Evolutionary conservation across 1,140 invertebrate species (phyloP).

Genomic region (Bradysia coprophila): DNA sequence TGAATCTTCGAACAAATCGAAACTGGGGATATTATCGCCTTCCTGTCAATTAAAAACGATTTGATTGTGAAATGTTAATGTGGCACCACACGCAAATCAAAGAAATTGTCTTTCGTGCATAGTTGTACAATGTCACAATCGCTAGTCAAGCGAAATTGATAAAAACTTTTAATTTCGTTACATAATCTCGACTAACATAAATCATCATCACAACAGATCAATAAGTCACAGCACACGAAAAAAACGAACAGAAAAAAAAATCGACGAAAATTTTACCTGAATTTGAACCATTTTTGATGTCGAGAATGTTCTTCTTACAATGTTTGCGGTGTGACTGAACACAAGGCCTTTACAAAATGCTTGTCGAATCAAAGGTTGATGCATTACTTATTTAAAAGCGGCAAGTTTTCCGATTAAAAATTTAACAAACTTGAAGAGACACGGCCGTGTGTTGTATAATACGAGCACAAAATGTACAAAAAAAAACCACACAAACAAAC

Average conservation of each 20-base stretch:
- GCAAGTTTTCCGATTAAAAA: too few species aligned
- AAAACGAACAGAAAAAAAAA: not conserved
- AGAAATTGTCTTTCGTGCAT: not conserved
- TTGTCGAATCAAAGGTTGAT: too few species aligned
- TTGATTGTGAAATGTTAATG: not conserved
- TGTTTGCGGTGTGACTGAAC: too few species aligned
- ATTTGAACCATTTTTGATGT: constrained; percentile 5
- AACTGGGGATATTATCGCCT: constrained; percentile 61
- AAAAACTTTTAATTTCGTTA: not conserved
- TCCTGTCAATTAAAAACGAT: constrained; percentile 33
- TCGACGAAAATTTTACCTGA: not conserved
- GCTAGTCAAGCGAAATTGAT: not conserved
- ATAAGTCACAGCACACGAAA: too few species aligned
- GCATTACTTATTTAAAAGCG: too few species aligned
- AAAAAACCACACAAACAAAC: too few species aligned
- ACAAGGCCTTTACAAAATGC: too few species aligned
- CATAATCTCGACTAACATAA: not conserved
- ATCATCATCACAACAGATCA: not conserved
- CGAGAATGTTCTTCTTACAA: not conserved
- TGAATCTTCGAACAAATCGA: constrained; percentile 66
- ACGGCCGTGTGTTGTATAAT: too few species aligned
- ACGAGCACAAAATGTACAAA: too few species aligned
- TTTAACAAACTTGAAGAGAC: too few species aligned
- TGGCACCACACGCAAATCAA: not conserved
- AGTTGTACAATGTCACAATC: not conserved